Conservation (phyloP, 2,113 vertebrate species). For the Hippocampus mohnikei region DNA sequence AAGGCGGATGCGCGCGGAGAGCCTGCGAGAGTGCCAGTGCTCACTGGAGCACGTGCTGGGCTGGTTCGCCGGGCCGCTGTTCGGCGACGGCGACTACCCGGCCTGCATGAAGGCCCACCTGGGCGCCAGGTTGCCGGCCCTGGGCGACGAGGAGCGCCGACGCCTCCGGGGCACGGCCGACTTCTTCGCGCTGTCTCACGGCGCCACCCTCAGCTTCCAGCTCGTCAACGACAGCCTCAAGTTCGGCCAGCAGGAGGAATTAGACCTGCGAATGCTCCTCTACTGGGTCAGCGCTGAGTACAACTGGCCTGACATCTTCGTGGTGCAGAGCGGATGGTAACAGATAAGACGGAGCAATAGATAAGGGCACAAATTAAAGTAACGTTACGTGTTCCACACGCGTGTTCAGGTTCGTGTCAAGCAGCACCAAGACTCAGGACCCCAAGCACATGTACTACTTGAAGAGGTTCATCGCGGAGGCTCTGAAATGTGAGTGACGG, state of each 20-base stretch:
- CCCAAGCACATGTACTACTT: conserved; percentile 93
- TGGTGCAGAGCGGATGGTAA: conserved; percentile 96
- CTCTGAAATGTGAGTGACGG: conserved; percentile 82
- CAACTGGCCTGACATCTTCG: conserved; percentile 84
- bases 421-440: conserved; percentile 86
- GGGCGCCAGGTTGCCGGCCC: conserved; percentile 80
- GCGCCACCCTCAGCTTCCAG: conserved; percentile 89
- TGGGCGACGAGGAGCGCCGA: conserved; percentile 78
- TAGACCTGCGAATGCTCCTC: conserved; percentile 88
- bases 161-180: conserved; percentile 85
- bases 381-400: not conserved
- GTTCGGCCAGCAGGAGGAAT: conserved; percentile 86
- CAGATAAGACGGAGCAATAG: too few relatives aligned
- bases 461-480: conserved; percentile 89
- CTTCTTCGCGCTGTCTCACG: conserved; percentile 95
- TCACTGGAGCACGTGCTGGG: conserved; percentile 92
- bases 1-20: conserved; percentile 74
- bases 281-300: conserved; percentile 91
- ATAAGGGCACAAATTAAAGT: too few relatives aligned
- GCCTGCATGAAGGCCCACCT: conserved; percentile 84
- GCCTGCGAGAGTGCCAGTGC: conserved; percentile 83
- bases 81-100: conserved; percentile 91
- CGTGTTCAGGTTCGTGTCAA: conserved; percentile 76
- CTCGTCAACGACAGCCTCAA: conserved; percentile 85
- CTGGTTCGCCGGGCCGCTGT: conserved; percentile 94